Percentiles rank a stretch among this genome's conserved stretches.
Evolutionary conservation across 37 sponge, comb jelly and placozoan genomes (phyloP).

Genomic region (Diacarnus erythraeanus): DNA sequence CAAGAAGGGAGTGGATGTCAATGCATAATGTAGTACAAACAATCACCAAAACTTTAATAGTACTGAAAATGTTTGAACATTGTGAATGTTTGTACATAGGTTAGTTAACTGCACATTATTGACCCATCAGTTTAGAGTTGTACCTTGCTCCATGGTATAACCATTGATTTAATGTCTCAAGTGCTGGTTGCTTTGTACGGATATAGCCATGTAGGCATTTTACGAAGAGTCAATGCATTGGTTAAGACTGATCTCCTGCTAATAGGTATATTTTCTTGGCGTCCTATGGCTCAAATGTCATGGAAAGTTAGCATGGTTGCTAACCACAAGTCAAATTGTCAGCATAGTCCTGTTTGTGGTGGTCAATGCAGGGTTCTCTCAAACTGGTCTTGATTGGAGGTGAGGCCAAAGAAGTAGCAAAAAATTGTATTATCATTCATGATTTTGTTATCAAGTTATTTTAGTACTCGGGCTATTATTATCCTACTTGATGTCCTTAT

Average conservation of each 20-base stretch:
- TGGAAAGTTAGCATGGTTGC: slow-evolving; percentile 6
- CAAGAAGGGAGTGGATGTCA: no score
- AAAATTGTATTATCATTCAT: background rate
- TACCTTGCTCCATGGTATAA: no score
- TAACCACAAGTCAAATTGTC: background rate
- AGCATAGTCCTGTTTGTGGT: background rate
- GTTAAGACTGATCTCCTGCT: no score
- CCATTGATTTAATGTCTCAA: no score
- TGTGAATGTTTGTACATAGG: no score
- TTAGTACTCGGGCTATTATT: background rate
- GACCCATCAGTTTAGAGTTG: no score
- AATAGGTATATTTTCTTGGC: slow-evolving; percentile 12
- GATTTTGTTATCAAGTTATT: slow-evolving; percentile 1
- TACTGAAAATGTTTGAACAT: no score
- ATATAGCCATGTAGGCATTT: no score
- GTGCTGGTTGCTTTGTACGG: background rate
- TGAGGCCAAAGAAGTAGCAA: background rate
- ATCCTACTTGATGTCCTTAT: slow-evolving; percentile 15
- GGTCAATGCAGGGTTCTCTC: slow-evolving; percentile 3
- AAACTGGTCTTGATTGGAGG: background rate
- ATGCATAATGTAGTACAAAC: no score
- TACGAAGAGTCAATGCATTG: no score
- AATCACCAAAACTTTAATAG: no score
- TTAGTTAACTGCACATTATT: no score
- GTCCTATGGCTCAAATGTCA: slow-evolving; percentile 15